Conservation (phyloP, 2,797 vertebrate species). For the Parotocinclus haroldoi region DNA sequence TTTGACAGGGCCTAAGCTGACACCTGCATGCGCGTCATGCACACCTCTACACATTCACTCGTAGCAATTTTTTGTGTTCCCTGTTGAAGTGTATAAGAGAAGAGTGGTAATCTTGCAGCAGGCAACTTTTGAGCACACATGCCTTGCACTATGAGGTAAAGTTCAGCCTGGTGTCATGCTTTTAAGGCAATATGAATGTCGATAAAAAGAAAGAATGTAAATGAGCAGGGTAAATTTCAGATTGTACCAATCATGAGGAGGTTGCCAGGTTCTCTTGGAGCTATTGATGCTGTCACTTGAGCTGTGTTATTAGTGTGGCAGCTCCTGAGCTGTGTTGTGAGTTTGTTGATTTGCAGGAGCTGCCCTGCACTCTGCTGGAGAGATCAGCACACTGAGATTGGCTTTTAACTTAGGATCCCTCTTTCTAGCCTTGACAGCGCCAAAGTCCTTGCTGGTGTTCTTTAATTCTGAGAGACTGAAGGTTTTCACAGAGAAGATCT, state of each 20-base stretch:
- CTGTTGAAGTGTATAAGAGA: background rate
- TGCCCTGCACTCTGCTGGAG: constrained; percentile 8
- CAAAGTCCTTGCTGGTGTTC: too few species aligned
- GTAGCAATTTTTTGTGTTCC: too few species aligned
- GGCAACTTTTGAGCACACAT: constrained; percentile 14
- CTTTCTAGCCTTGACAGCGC: background rate
- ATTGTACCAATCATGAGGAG: constrained; percentile 6
- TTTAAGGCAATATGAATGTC: constrained; percentile 24
- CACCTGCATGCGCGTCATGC: too few species aligned
- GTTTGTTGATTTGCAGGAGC: background rate
- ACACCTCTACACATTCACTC: too few species aligned
- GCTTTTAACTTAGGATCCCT: constrained; percentile 6
- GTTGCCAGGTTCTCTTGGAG: constrained; percentile 1
- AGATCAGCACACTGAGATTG: background rate
- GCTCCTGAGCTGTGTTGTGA: background rate
- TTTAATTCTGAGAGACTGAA: too few species aligned
- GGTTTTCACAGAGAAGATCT: too few species aligned
- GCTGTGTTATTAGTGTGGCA: background rate
- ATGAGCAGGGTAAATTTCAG: constrained; percentile 4
- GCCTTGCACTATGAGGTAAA: constrained; percentile 15
- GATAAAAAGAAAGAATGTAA: background rate
- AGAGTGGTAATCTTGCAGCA: background rate
- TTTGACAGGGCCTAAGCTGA: too few species aligned
- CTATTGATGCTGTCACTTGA: constrained; percentile 3
- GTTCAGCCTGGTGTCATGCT: constrained; percentile 33